Evolutionary conservation across 2,797 vertebrate genomes (phyloP), one percentile per base, ranked within the genome.

Genomic region (Sebastiscus tertius): DNA sequence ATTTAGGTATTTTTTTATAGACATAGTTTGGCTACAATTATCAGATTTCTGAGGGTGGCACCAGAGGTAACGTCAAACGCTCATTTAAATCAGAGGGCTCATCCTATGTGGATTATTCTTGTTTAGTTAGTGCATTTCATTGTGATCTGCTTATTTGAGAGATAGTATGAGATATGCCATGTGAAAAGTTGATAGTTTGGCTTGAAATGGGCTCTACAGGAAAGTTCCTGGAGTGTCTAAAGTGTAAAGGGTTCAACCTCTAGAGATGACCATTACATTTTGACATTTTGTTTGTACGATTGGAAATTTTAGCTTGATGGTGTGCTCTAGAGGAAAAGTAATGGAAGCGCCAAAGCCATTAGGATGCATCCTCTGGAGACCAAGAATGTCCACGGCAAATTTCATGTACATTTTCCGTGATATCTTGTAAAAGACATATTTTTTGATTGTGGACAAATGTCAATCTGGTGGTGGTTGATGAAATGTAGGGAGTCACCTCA

Each of bases 11-110:
- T 12, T 24, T 24, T 20, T 2, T 54, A 22, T 54, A n/a, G 9
- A 54, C n/a, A 22, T 22, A 12, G 52, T 22, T 22, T 22, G 49
- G 20, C 49, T 22, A n/a, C 16, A 4, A 58, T 14, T 2, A 58
- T 16, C 2, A 34, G 7, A 34, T 62, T 62, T 22, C 9, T 33
- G 29, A 20, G 0, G 2, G 18, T 29, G 39, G 26, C 8, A 29
- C 6, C 3, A 31, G 18, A 27, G 0, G 31, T 10, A 5, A 55
- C 3, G 8, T 11, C 13, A 22, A 34, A 10, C 13, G 1, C 31
- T 18, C 29, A 54, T 10, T 55, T 42, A 42, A 1, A 42, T 42
- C 13, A 0, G 13, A 42, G 13, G 39, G 5, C 59, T 49, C 6
- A 16, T 65, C 39, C 9, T 18, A 6, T 16, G 33, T 16, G n/a